Evolutionary conservation across 2,888 invertebrate species (phyloP), one percentile per base, ranked within the genome.

Genomic region (Gordius sp.): DNA sequence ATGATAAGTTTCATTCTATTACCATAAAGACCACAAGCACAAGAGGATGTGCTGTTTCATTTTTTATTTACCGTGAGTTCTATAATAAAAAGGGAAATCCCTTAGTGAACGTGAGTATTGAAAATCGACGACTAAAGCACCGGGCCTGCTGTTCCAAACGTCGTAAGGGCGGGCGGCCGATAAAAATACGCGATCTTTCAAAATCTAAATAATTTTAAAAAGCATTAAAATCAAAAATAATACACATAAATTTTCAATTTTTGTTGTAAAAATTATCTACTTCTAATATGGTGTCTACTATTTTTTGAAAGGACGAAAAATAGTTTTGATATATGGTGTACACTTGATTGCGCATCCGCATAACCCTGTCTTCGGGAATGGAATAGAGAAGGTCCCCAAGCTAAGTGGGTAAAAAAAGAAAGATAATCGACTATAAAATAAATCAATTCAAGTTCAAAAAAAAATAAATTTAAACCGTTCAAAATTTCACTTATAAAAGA

Each of bases 241-340:
- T n/a, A n/a, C n/a, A n/a, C n/a, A n/a, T n/a, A n/a, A n/a, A n/a
- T n/a, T n/a, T n/a, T n/a, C n/a, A n/a, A n/a, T n/a, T n/a, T n/a
- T n/a, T n/a, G n/a, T n/a, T n/a, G n/a, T n/a, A n/a, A n/a, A n/a
- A n/a, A n/a, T n/a, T 8, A n/a, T 33, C 20, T 47, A 47, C 47
- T 20, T 47, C 47, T 18, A 20, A 4, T 4, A 47, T 47, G 4
- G 47, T 47, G 20, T 47, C 20, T 4, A 47, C 23, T 18, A 47
- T 47, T 20, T 47, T 47, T n/a, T 20, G 47, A 20, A 47, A 47
- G 16, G 47, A 47, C 23, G 47, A 47, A 20, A 47, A 47, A 47
- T 47, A 47, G 47, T 47, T 47, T 13, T 47, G 8, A 23, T 47
- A 47, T n/a, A 47, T 47, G 20, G 20, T 20, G 47, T 47, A 47